A percentile compares a stretch with the other conserved stretches of the same genome.
Conservation (phyloP, 2,888 invertebrate genomes). For the Torymus auratus region DNA sequence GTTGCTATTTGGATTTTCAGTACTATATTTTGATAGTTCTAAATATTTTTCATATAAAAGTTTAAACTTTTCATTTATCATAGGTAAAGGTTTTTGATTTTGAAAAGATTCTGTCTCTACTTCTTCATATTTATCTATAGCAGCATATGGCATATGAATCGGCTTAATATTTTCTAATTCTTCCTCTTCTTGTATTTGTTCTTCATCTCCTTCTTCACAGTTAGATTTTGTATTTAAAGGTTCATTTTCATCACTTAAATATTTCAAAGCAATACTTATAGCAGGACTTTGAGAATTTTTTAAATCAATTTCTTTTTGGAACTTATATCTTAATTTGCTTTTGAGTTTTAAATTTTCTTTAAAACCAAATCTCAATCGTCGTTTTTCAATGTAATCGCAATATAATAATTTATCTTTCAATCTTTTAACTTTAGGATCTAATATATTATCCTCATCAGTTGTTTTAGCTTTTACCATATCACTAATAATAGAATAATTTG, state of each 20-base stretch:
- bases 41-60: conserved; percentile 68
- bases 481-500: conserved; percentile 34
- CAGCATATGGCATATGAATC: conserved; percentile 70
- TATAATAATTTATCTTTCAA: conserved; percentile 73
- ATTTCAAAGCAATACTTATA: conserved; percentile 79
- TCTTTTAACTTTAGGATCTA: conserved; percentile 64
- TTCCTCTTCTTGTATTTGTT: not conserved
- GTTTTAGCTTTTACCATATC: conserved; percentile 21
- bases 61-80: conserved; percentile 63
- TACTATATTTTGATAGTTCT: conserved; percentile 40
- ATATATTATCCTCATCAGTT: conserved; percentile 32
- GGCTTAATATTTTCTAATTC: conserved; percentile 44
- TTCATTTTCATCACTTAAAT: conserved; percentile 67
- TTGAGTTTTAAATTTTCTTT: conserved; percentile 60
- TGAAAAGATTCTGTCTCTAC: conserved; percentile 27
- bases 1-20: conserved; percentile 34
- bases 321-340: conserved; percentile 57
- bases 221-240: not conserved
- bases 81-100: not conserved
- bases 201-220: not conserved
- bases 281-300: conserved; percentile 73
- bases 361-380: conserved; percentile 65
- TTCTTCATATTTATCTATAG: conserved; percentile 62
- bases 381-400: conserved; percentile 73
- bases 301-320: conserved; percentile 62